Evolutionary conservation across 2,797 vertebrate species (phyloP), one percentile per base, ranked within the genome.

Genomic region (Alca torda): DNA sequence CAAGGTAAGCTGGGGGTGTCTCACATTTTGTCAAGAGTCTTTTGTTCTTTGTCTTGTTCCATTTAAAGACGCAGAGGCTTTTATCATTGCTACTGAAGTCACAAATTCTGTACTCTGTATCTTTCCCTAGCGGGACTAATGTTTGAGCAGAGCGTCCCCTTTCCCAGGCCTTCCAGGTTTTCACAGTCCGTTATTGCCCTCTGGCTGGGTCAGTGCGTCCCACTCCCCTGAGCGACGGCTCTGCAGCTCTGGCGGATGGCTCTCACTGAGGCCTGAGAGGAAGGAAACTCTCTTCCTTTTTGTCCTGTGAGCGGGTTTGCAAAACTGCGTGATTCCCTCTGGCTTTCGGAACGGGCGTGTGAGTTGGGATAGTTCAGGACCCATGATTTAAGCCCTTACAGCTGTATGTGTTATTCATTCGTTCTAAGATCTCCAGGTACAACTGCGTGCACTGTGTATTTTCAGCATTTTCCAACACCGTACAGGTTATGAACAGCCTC

Each of bases 1-100:
- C 81, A 98, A 99, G 78, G 99, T 98, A 97, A 84, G 98, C 37
- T 67, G 83, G 31, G 45, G 33, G 3, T 30, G n/a, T 25, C 76
- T 65, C 0, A 0, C 53, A 0, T 51, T 54, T 90, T 59, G 9
- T 12, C 25, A 51, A 33, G 45, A 35, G 19, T 31, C 39, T 60
- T 65, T 69, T 75, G 59, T 46, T 60, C 41, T 84, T 72, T 61
- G 39, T n/a, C 31, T 33, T 16, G 3, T 39, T 73, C 33, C 37
- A 2, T 57, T 37, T 70, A 39, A 65, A 73, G 39, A 14, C 11
- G 30, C 26, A 10, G 46, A 53, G 45, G 9, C 41, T 67, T 61
- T 77, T 51, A 16, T 64, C 26, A 9, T 26, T 68, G 85, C 59
- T 57, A 0, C 79, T 25, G 51, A 63, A 77, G 28, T 28, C 18